Base-by-base conservation (phyloP, 1,140 invertebrate species). In the Hermatobates lingyangjiaoensis region DNA sequence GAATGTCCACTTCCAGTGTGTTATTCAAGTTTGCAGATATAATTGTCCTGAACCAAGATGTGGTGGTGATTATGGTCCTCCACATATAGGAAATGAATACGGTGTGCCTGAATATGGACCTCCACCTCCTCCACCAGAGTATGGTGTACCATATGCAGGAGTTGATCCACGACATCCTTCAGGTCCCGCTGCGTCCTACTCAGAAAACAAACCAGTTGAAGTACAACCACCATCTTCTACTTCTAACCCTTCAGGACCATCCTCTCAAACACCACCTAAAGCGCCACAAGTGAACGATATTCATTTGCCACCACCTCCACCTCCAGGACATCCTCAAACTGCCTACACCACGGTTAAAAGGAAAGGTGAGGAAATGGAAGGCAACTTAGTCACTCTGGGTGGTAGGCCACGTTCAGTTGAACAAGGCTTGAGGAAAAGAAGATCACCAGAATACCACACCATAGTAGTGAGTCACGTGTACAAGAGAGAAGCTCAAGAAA, bases 1-100 rank as follows among this genome's bases (percentile, higher is more conserved):
- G 88, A 88, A 93, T 64, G 88, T 94, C 0, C 89, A 93, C 63
- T 93, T 94, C 73, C 88, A 93, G 64, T 93, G 89, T 67, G 91
- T 88, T 15, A 93, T 93, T 56, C 89, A 94, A 63, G 91, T 93
- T 57, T 93, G 89, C 60, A 75, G 88, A 52, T 87, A 89, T 62
- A 84, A 89, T 60, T 92, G 88, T 61, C 88, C 89, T 0, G 87
- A 90, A 58, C 89, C 90, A 58, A 90, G 87, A 38, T 59, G 56
- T 45, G 58, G 56, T 21, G 49, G 44, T 20, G 56, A 57, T 45
- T 57, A 52, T 51, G 57, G 54, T 25, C 27, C 49, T 0, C 50
- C 45, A n/a, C 53, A 54, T 30, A 38, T 55, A 0, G 54, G 52
- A 18, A 48, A 47, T 20, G 52, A 51, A 12, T 54, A 54, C 14